Percentiles rank a stretch among this genome's conserved stretches.
Conservation (phyloP, 1,140 invertebrate genomes). For the Oedothorax gibbosus region DNA sequence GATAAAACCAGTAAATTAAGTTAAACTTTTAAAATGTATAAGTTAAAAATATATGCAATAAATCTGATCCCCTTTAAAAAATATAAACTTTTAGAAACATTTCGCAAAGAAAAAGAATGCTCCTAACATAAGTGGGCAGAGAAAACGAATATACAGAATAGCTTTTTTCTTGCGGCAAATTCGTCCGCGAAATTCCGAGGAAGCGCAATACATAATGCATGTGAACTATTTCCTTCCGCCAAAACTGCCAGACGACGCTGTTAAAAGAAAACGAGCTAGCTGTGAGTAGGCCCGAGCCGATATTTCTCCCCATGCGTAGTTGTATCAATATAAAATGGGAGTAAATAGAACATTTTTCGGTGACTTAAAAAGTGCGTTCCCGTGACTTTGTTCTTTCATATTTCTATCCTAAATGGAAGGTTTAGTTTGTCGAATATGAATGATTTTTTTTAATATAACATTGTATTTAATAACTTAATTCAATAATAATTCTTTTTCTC, state of each 20-base stretch:
- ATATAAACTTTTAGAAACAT: background rate
- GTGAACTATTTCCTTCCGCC: conserved; percentile 33
- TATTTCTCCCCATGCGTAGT: conserved; percentile 4
- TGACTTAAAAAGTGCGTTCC: no score
- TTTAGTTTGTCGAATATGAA: background rate
- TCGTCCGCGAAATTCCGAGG: conserved; percentile 21
- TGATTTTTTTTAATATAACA: background rate
- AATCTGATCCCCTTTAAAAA: no score
- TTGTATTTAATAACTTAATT: background rate
- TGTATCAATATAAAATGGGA: conserved; percentile 15
- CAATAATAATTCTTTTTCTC: no score
- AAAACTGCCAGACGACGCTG: conserved; percentile 16
- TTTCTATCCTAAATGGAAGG: background rate
- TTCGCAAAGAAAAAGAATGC: conserved; percentile 5
- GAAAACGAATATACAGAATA: conserved; percentile 43
- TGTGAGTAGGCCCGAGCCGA: conserved; percentile 14
- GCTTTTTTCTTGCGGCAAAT: conserved; percentile 34
- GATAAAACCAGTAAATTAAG: background rate
- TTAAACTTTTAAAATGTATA: background rate
- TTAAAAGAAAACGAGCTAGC: conserved; percentile 21
- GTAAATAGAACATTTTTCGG: conserved; percentile 6
- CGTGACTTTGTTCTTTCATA: no score
- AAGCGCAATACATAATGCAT: conserved; percentile 46
- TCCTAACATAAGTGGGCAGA: conserved; percentile 15
- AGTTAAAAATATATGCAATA: no score